A percentile compares a stretch with the other conserved stretches of the same genome.
These are phyloP conservation scores for Trissolcus japonicus DNA, from an alignment of 2,888 invertebrate species.

Conservation along the genomic window DNA sequence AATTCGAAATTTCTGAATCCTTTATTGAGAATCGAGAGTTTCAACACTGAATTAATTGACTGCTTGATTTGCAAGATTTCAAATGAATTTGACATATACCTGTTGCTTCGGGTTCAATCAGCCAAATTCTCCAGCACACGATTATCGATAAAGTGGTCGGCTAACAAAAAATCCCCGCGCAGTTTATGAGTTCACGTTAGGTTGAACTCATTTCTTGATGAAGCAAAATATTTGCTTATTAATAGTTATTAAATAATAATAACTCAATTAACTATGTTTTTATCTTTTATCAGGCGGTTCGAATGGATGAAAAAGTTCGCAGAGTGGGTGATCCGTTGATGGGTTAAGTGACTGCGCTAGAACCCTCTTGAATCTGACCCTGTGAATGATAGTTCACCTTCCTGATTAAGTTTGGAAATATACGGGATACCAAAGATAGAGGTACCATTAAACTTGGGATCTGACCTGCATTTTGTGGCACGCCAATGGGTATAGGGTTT, in stretches of 20 bases:
- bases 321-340: background rate
- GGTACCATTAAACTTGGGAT: slow-evolving; percentile 29
- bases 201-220: no score
- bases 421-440: slow-evolving; percentile 22
- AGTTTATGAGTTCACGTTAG: background rate
- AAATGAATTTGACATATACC: slow-evolving; percentile 43
- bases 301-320: background rate
- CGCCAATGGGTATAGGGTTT: slow-evolving; percentile 31
- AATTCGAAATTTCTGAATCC: background rate
- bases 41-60: slow-evolving; percentile 30
- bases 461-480: slow-evolving; percentile 44
- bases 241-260: no score
- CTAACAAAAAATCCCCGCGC: slow-evolving; percentile 20
- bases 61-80: slow-evolving; percentile 28
- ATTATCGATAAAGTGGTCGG: slow-evolving; percentile 4
- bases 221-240: no score
- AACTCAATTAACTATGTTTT: no score
- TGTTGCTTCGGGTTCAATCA: slow-evolving; percentile 36
- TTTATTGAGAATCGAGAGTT: slow-evolving; percentile 20
- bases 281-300: background rate
- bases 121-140: background rate
- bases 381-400: slow-evolving; percentile 26
- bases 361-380: slow-evolving; percentile 29
- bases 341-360: background rate
- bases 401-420: slow-evolving; percentile 36